These are phyloP conservation scores for human (Homo sapiens) DNA, from an alignment of 2,113 vertebrate species.

Conservation along the genomic window GRCh38 chr12:43544501-43545000, in stretches of 20 bases:
- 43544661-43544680: not conserved
- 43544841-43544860: not conserved
- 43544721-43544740: not conserved
- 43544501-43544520: not conserved
- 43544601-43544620: not conserved
- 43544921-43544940: not conserved
- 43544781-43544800: not conserved
- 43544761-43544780: not conserved
- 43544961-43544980: not conserved
- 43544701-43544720: conserved; percentile 1
- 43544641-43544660: not conserved
- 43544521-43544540: not conserved
- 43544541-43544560: not conserved
- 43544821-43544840: not conserved
- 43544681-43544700: not conserved
- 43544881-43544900: not conserved
- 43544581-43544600: not conserved
- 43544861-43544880: not conserved
- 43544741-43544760: not conserved
- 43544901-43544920: not conserved
- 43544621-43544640: not conserved
- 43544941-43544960: not conserved
- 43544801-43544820: not conserved
- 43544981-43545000: not conserved
- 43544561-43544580: not conserved